Percentiles rank a stretch among this genome's conserved stretches.
phyloP scores from a whole-genome alignment of 2,888 invertebrate species.

The Stegophylla sp. region DNA sequence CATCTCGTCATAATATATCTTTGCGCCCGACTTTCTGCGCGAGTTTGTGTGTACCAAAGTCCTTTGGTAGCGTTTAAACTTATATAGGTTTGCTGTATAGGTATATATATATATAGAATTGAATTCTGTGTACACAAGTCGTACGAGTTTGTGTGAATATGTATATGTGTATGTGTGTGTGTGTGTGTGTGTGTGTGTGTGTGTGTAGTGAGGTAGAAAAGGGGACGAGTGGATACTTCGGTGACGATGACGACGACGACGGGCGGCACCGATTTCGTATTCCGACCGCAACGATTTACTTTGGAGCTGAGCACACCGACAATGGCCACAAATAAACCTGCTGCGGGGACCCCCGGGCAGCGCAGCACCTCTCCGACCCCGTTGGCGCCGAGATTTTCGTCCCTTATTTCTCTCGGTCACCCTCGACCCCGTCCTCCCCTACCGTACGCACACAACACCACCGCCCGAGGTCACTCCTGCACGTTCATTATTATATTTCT shows the following conservation, averaged over 20 bases:
- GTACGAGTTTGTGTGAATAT: neutral
- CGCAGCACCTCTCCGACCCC: neutral
- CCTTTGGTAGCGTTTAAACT: too few relatives aligned
- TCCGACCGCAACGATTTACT: constrained; percentile 54
- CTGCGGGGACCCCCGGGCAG: neutral
- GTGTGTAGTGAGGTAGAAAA: neutral
- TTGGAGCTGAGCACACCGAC: constrained; percentile 20
- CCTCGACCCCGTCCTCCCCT: neutral
- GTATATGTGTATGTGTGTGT: neutral
- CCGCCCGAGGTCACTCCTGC: neutral
- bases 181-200: constrained; percentile 9
- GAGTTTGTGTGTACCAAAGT: too few relatives aligned
- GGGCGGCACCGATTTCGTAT: constrained; percentile 41
- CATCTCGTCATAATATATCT: too few relatives aligned
- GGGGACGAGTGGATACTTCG: neutral
- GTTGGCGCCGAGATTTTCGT: neutral
- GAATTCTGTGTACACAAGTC: too few relatives aligned
- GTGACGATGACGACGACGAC: constrained; percentile 15
- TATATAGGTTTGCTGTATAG: too few relatives aligned
- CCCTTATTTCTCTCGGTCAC: neutral
- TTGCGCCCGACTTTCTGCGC: too few relatives aligned
- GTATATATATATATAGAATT: too few relatives aligned
- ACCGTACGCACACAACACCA: too few relatives aligned
- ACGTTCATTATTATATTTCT: neutral
- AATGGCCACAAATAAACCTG: constrained; percentile 51